These are phyloP conservation scores for Dendroctonus ponderosae DNA, from an alignment of 1,140 invertebrate species.

Conservation along the genomic window DNA sequence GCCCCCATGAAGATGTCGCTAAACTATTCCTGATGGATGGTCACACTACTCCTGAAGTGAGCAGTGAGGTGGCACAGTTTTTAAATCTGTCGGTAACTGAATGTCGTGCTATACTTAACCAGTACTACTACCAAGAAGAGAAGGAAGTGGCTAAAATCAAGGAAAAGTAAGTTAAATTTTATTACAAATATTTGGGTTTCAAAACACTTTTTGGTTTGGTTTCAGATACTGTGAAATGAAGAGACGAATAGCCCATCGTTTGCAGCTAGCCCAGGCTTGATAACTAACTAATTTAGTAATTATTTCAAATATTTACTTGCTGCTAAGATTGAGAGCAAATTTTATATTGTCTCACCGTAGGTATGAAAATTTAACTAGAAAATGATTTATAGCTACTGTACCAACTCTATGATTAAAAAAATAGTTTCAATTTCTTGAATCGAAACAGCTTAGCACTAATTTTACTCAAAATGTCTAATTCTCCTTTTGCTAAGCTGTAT, in stretches of 20 bases:
- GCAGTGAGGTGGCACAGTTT: constrained; percentile 79
- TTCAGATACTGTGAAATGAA: constrained; percentile 19
- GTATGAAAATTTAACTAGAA: too few relatives aligned
- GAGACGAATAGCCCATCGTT: constrained; percentile 5
- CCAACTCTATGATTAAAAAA: too few relatives aligned
- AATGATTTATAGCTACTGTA: too few relatives aligned
- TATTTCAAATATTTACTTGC: not conserved
- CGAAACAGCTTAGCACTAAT: too few relatives aligned
- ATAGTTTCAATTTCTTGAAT: too few relatives aligned
- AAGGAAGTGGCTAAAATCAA: constrained; percentile 67
- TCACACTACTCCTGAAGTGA: constrained; percentile 70
- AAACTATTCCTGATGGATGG: constrained; percentile 79
- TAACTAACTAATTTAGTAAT: not conserved
- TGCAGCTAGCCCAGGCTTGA: constrained; percentile 3
- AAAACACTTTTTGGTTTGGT: constrained; percentile 4
- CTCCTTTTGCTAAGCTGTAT: too few relatives aligned
- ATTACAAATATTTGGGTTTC: not conserved
- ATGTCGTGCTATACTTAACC: constrained; percentile 73
- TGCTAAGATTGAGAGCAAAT: too few relatives aligned
- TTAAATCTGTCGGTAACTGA: constrained; percentile 77
- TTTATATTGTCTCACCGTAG: too few relatives aligned
- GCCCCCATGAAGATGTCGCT: constrained; percentile 80
- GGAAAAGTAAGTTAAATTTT: constrained; percentile 61
- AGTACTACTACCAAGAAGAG: constrained; percentile 76
- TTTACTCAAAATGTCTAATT: too few relatives aligned